Evolutionary conservation across 2,797 vertebrate species (phyloP).

Genomic region (Cygnus olor): DNA sequence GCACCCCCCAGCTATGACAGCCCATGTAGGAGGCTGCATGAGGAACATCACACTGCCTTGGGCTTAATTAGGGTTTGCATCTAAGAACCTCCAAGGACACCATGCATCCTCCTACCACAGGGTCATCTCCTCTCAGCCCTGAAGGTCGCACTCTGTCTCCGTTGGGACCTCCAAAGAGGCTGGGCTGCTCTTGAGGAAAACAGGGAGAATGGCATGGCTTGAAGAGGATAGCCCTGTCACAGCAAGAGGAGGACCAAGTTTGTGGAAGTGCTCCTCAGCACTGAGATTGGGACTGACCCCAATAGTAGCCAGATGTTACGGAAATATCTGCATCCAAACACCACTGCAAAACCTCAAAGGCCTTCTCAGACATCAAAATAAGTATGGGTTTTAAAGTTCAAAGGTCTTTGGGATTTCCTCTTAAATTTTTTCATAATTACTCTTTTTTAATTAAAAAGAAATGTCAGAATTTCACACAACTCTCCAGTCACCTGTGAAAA

Average conservation of each 20-base stretch:
- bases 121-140: background rate
- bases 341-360: background rate
- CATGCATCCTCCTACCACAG: background rate
- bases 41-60: slow-evolving; percentile 22
- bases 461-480: background rate
- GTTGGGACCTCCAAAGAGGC: background rate
- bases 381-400: background rate
- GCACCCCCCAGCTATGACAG: background rate
- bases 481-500: background rate
- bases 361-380: background rate
- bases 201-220: background rate
- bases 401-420: background rate
- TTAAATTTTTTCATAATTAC: background rate
- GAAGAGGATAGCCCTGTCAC: background rate
- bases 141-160: background rate
- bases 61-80: slow-evolving; percentile 19
- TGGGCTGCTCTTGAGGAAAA: background rate
- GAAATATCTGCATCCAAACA: background rate
- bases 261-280: background rate
- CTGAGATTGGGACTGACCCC: background rate
- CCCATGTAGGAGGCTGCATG: background rate
- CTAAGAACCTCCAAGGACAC: slow-evolving; percentile 7
- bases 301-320: background rate
- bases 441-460: background rate
- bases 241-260: rapidly evolving